phyloP scores from a whole-genome alignment of 2,888 invertebrate genomes.

The Leistus spinibarbis region DNA sequence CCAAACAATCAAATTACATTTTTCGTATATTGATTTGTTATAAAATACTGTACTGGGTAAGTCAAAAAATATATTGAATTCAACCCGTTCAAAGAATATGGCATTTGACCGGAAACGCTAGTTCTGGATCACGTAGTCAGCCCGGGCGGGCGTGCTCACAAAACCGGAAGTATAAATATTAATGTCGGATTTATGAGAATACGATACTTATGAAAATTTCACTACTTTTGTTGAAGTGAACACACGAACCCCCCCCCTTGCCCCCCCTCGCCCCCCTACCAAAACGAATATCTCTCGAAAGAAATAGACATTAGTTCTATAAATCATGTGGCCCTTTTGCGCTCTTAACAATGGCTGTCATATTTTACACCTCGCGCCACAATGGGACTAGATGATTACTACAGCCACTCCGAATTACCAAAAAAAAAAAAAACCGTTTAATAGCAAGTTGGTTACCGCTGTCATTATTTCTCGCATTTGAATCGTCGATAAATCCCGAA shows the following conservation, averaged over 20 bases:
- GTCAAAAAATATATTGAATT: not conserved
- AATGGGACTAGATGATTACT: not conserved
- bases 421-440: not conserved
- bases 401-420: not conserved
- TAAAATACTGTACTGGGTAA: not conserved
- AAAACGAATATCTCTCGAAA: not conserved
- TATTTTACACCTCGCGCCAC: not conserved
- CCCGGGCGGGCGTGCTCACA: not conserved
- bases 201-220: slow-evolving; percentile 17
- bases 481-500: not conserved
- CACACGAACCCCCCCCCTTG: no score
- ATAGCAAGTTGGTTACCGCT: not conserved
- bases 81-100: not conserved
- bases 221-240: not conserved
- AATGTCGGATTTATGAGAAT: slow-evolving; percentile 31
- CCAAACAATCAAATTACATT: not conserved
- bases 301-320: not conserved
- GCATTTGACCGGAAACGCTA: slow-evolving; percentile 1
- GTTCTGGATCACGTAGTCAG: not conserved
- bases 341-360: not conserved
- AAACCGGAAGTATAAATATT: slow-evolving; percentile 35
- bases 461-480: not conserved
- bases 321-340: slow-evolving; percentile 7
- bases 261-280: no score
- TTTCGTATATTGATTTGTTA: not conserved